phyloP scores from a whole-genome alignment of 1,140 invertebrate genomes.

The Drosophila ficusphila region DNA sequence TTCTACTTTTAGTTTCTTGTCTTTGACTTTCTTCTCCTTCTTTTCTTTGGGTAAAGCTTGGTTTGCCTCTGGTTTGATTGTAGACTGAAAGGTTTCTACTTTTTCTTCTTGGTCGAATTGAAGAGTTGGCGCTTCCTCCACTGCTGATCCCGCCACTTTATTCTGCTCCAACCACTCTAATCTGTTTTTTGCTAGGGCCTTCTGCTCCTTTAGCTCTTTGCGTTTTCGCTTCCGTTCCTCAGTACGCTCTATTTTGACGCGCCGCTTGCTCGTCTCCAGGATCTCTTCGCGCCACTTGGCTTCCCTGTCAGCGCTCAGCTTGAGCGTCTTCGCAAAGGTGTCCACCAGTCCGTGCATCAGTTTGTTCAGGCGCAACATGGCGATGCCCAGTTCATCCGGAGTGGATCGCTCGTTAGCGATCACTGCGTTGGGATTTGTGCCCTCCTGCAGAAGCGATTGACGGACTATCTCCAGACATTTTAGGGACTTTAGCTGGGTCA shows the following conservation, averaged over 20 bases:
- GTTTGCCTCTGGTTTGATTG: not conserved
- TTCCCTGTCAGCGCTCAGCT: constrained; percentile 42
- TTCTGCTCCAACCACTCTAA: constrained; percentile 69
- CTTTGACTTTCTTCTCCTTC: not conserved
- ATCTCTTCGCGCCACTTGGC: constrained; percentile 66
- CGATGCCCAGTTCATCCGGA: constrained; percentile 69
- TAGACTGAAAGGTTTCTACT: not conserved
- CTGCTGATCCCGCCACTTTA: constrained; percentile 11
- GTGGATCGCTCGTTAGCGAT: constrained; percentile 70
- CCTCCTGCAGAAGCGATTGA: constrained; percentile 44
- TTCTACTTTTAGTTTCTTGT: not conserved
- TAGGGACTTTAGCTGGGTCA: constrained; percentile 59
- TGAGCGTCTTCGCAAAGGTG: constrained; percentile 44
- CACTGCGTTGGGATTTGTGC: constrained; percentile 52
- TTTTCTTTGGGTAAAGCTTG: not conserved
- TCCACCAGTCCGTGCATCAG: constrained; percentile 54
- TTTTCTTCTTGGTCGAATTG: not conserved
- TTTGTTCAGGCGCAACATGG: constrained; percentile 71
- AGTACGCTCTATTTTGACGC: constrained; percentile 53
- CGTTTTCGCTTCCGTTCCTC: constrained; percentile 62
- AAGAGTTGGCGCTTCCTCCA: no score
- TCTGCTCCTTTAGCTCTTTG: constrained; percentile 65
- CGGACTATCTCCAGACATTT: constrained; percentile 58
- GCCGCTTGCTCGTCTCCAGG: constrained; percentile 66
- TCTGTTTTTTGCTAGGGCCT: constrained; percentile 57